phyloP scores from a whole-genome alignment of 2,113 vertebrate species.

The Bubalus kerabau region DNA sequence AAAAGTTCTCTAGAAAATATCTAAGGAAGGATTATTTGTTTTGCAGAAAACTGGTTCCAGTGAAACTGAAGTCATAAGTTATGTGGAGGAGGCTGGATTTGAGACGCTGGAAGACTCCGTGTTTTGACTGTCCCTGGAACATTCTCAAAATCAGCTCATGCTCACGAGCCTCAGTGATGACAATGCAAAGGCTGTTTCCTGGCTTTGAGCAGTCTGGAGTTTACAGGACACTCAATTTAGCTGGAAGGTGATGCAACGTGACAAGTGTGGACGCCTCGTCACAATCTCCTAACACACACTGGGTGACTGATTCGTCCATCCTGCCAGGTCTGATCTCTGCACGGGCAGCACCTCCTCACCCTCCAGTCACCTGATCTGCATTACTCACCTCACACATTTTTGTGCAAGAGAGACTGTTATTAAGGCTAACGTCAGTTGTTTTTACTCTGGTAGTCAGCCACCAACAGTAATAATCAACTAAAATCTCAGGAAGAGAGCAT shows the following conservation, averaged over 20 bases:
- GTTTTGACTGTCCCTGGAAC: not conserved
- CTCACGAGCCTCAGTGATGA: not conserved
- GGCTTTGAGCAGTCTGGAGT: not conserved
- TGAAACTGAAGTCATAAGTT: conserved; percentile 40
- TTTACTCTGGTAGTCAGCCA: not conserved
- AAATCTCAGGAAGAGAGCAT: not conserved
- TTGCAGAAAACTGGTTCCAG: conserved; percentile 41
- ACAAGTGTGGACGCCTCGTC: not conserved
- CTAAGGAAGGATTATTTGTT: conserved; percentile 38
- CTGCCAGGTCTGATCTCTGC: not conserved
- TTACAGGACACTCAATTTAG: not conserved
- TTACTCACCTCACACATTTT: not conserved
- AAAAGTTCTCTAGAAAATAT: not conserved
- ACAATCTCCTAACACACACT: not conserved
- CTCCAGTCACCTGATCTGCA: not conserved
- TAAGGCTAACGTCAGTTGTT: not conserved
- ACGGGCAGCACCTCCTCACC: too few species aligned
- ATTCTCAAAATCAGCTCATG: not conserved
- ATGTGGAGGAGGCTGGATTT: not conserved
- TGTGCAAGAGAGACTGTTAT: not conserved
- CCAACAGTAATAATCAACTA: not conserved
- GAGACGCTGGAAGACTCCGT: conserved; percentile 26
- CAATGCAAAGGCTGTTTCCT: not conserved
- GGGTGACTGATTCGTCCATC: rapidly evolving
- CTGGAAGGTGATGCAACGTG: not conserved